Evolutionary conservation across 2,797 vertebrate species (phyloP).

Genomic region (Anguilla pacifica): DNA sequence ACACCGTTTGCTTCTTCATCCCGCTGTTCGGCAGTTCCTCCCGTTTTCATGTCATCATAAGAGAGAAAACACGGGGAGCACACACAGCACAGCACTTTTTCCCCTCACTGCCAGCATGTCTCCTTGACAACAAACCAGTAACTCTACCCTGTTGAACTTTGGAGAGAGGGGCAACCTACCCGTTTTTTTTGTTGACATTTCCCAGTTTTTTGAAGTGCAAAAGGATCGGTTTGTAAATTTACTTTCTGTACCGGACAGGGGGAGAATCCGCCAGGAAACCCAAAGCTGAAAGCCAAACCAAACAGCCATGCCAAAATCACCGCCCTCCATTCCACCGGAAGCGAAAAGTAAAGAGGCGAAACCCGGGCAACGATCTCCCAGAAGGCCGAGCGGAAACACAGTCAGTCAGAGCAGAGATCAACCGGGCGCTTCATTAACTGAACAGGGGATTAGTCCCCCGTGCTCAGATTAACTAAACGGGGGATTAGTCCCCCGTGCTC

Average conservation of each 20-base stretch:
- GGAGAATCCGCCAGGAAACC: neutral
- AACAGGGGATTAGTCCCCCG: too few species aligned
- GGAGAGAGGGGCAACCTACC: neutral
- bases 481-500: too few species aligned
- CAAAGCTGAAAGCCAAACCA: neutral
- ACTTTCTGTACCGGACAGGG: neutral
- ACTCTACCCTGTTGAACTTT: neutral
- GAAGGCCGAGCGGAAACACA: too few species aligned
- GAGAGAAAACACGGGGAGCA: neutral
- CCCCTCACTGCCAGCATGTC: neutral
- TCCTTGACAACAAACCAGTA: neutral
- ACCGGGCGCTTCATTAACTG: too few species aligned
- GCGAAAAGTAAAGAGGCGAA: too few species aligned
- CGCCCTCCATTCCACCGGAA: too few species aligned
- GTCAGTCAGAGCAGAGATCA: too few species aligned
- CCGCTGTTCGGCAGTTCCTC: neutral
- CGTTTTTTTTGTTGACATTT: neutral
- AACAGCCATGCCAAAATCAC: neutral
- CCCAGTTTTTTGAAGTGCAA: neutral
- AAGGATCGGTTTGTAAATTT: too few species aligned
- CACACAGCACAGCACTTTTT: neutral
- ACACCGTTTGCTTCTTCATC: neutral
- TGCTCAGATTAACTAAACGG: too few species aligned
- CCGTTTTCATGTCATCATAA: neutral
- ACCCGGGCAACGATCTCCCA: too few species aligned